These are phyloP conservation scores for Eretmochelys imbricata DNA, from an alignment of 2,113 vertebrate genomes.

Conservation along the genomic window DNA sequence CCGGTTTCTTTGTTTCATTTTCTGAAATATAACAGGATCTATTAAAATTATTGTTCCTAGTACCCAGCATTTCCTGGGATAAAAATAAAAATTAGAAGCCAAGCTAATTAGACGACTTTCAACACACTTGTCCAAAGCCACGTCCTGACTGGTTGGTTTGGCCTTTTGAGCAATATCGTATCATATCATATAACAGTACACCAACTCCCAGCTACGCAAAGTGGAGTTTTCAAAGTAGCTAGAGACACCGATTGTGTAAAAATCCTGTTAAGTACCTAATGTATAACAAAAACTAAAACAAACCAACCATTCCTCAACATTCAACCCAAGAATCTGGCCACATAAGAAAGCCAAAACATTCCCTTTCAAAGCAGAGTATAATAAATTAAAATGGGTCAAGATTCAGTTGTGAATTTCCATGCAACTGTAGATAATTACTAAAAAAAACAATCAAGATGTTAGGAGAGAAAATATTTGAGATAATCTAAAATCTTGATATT, in stretches of 20 bases:
- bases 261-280: too few relatives aligned
- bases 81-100: background rate
- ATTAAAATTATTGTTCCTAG: background rate
- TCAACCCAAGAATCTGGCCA: background rate
- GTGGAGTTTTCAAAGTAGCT: background rate
- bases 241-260: background rate
- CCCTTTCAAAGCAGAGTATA: background rate
- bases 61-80: background rate
- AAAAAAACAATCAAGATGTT: background rate
- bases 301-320: background rate
- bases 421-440: background rate
- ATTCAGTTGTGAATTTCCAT: background rate
- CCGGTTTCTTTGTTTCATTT: conserved; percentile 82
- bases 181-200: too few relatives aligned
- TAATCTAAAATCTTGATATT: too few relatives aligned
- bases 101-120: background rate
- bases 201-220: background rate
- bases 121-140: background rate
- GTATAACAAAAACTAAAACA: too few relatives aligned
- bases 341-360: background rate
- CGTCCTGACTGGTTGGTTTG: background rate
- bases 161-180: background rate
- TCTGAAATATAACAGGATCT: conserved; percentile 76
- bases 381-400: background rate
- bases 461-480: background rate